Base-by-base conservation (phyloP, 2,113 vertebrate species). In the Amphiprion percula region DNA sequence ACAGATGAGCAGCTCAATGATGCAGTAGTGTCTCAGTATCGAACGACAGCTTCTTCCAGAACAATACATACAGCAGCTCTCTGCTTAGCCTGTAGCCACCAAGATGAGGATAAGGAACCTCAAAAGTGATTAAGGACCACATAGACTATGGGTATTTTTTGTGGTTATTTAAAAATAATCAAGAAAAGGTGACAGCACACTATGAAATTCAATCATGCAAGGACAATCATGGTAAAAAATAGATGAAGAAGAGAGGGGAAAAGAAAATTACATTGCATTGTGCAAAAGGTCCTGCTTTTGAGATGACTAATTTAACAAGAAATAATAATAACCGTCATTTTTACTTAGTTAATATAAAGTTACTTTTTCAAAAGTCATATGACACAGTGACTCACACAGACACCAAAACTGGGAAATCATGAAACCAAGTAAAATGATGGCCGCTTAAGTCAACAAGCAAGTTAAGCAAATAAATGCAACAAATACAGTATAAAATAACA, bases 1-100 rank as follows among this genome's bases (percentile, higher is more conserved):
- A 87, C 12, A 1, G 65, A 84, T 67, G 59, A 68, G 68, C 39
- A 54, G 56, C 68, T 77, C 54, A 23, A 37, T 21, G 16, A 63
- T 46, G 52, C 41, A 23, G 53, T 41, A 14, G 47, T 19, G 63
- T 47, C 19, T 69, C 66, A 49, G 58, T 21, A 74, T 30, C 3
- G 30, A 69, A 24, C 30, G 53, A 19, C 21, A 28, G 46, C 39
- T 33, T 26, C 53, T 41, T 30, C 26, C 56, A 33, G 37, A n/a
- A 11, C 17, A 3, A 54, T 19, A 49, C 2, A 4, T 19, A 55
- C 12, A 58, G 24, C 17, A 58, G 28, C 2, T 17, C 24, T 58
- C 67, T 52, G 39, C 37, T 23, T 21, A 10, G 49, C 17, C 19
- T 15, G 23, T 4, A n/a, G 41, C 44, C n/a, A 30, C 47, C 24